A percentile compares a stretch with the other conserved stretches of the same genome.
These are phyloP conservation scores for Glyphotaelius pellucidus DNA, from an alignment of 2,888 invertebrate genomes.

Conservation along the genomic window DNA sequence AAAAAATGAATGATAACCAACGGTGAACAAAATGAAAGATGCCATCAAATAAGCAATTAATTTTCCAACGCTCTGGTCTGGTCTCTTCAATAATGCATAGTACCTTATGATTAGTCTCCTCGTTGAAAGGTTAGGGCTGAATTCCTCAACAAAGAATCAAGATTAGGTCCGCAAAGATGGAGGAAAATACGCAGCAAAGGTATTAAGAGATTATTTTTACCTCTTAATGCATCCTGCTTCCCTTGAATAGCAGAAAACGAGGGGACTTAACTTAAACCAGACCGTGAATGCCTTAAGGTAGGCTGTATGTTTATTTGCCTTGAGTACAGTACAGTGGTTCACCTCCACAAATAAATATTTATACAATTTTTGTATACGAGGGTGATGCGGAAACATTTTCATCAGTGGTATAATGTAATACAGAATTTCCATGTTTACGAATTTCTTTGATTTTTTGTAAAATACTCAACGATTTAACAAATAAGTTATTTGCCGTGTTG, in stretches of 20 bases:
- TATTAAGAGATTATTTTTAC: constrained; percentile 65
- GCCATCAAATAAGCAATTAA: background rate
- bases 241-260: constrained; percentile 11
- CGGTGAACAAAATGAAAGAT: background rate
- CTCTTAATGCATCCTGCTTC: constrained; percentile 55
- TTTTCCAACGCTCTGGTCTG: background rate
- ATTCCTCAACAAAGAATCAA: constrained; percentile 52
- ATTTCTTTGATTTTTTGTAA: background rate
- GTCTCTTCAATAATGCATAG: constrained; percentile 30
- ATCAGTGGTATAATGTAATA: background rate
- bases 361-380: background rate
- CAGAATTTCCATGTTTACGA: background rate
- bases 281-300: constrained; percentile 25
- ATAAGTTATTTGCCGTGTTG: background rate
- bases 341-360: constrained; percentile 3
- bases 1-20: background rate
- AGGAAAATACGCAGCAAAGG: constrained; percentile 50
- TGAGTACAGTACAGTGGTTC: background rate
- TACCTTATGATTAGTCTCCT: constrained; percentile 20
- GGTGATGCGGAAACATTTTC: background rate
- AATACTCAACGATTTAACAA: background rate
- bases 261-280: constrained; percentile 28
- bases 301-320: constrained; percentile 16
- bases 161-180: constrained; percentile 40
- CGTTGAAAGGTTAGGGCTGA: background rate